Percentiles rank a stretch among this genome's conserved stretches.
These are phyloP conservation scores for Diabrotica undecimpunctata DNA, from an alignment of 1,140 invertebrate species.

Conservation along the genomic window DNA sequence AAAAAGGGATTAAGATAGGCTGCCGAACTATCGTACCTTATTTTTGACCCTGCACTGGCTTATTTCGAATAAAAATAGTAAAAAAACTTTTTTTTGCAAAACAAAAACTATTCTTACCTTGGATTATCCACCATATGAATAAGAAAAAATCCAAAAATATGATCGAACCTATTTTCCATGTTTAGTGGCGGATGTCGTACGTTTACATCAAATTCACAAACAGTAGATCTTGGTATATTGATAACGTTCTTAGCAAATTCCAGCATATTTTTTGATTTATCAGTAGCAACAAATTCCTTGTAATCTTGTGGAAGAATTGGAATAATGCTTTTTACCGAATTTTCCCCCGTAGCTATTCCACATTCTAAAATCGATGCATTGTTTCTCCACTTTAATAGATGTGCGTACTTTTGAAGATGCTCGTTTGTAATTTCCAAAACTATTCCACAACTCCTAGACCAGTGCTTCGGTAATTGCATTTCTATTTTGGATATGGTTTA, in stretches of 20 bases:
- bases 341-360: background rate
- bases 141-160: conserved; percentile 10
- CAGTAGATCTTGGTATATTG: background rate
- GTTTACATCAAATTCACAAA: background rate
- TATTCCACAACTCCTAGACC: background rate
- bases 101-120: background rate
- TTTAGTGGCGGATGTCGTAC: background rate
- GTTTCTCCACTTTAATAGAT: conserved; percentile 1
- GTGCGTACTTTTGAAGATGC: background rate
- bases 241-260: background rate
- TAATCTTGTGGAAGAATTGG: conserved; percentile 1
- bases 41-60: too few relatives aligned
- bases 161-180: background rate
- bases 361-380: conserved; percentile 1
- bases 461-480: background rate
- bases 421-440: background rate
- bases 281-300: conserved; percentile 4
- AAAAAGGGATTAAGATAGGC: too few relatives aligned
- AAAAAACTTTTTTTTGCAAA: too few relatives aligned
- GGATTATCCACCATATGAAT: background rate
- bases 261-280: background rate
- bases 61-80: too few relatives aligned
- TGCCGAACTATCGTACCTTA: too few relatives aligned
- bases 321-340: background rate
- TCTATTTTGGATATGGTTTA: too few relatives aligned